phyloP scores from a whole-genome alignment of 2,888 invertebrate genomes.

The Orthonevra nobilis region DNA sequence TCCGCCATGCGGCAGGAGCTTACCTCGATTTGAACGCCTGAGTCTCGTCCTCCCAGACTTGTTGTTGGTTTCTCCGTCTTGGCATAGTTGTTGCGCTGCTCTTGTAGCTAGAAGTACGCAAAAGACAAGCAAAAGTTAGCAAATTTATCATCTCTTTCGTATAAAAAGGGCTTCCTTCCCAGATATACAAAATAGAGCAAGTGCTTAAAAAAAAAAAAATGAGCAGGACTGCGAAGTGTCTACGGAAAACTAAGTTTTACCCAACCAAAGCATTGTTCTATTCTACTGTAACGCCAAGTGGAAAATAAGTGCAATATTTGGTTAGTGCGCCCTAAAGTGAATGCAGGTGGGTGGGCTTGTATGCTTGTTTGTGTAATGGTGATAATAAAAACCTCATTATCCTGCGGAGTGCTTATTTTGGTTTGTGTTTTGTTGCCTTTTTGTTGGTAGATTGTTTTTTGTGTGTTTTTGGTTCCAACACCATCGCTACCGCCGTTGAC shows the following conservation, averaged over 20 bases:
- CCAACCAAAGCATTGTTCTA: constrained; percentile 16
- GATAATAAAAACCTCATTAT: constrained; percentile 64
- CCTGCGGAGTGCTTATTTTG: constrained; percentile 54
- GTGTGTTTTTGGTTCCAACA: constrained; percentile 18
- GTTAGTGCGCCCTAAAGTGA: constrained; percentile 8
- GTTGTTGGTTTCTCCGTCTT: constrained; percentile 41
- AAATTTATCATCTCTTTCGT: constrained; percentile 25
- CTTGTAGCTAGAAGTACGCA: constrained; percentile 46
- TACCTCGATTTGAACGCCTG: constrained; percentile 71
- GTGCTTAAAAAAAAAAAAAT: constrained; percentile 3
- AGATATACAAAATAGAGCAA: constrained; percentile 2
- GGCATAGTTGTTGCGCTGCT: constrained; percentile 10
- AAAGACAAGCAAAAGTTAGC: constrained; percentile 41
- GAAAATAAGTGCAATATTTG: constrained; percentile 17
- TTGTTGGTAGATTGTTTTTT: constrained; percentile 51
- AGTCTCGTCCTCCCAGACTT: constrained; percentile 57
- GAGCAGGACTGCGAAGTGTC: constrained; percentile 1
- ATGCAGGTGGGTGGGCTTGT: constrained; percentile 9
- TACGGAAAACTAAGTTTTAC: constrained; percentile 11
- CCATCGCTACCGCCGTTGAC: constrained; percentile 2
- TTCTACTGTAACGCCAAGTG: constrained; percentile 15
- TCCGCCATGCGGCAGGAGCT: constrained; percentile 6
- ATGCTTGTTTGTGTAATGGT: constrained; percentile 8
- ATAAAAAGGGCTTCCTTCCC: constrained; percentile 14
- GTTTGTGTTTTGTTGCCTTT: constrained; percentile 35